Base-by-base conservation (phyloP, 2,113 vertebrate genomes). In the Pterocles orientalis region DNA sequence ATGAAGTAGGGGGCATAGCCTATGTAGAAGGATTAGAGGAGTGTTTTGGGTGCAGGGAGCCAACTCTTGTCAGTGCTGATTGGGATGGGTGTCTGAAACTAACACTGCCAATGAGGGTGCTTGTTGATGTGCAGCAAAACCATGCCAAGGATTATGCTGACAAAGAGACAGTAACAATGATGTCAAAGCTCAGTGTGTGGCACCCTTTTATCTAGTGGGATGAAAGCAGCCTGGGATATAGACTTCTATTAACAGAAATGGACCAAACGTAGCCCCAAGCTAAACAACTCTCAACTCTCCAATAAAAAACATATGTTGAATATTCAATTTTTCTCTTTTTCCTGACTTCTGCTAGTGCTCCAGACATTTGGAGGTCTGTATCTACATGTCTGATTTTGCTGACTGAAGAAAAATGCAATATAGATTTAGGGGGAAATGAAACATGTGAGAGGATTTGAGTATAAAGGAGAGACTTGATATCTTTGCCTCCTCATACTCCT, bases 101-200 rank as follows among this genome's bases (percentile, higher is more conserved):
- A 45, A 43, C 12, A 29, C 3, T 15, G 17, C 9, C 0, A 0
- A 8, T 0, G 0, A 36, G 6, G 39, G 23, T 9, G 20, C 14
- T 81, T 69, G 14, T 18, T 77, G 68, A 26, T 3, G 4, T 69
- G 21, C 53, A 68, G 16, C 25, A 70, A 78, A 82, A 60, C 13
- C 12, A 13, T 6, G 2, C 18, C 43, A 62, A 28, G 29, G 26
- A 29, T 48, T 73, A 6, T 29, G 29, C 26, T 75, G 68, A 14
- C 25, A 48, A 45, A 31, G 31, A 87, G 29, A 10, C 51, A 61
- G 20, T 13, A 53, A 14, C 1, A 7, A 43, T 8, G 5, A 10
- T 11, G 16, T 10, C n/a, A 77, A 66, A 86, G 25, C 10, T 77
- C 19, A n/a, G 25, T 28, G n/a, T 47, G 48, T 78, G 61, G 16